Evolutionary conservation across 2,797 vertebrate genomes (phyloP).

Genomic region (Urocyon cinereoargenteus): DNA sequence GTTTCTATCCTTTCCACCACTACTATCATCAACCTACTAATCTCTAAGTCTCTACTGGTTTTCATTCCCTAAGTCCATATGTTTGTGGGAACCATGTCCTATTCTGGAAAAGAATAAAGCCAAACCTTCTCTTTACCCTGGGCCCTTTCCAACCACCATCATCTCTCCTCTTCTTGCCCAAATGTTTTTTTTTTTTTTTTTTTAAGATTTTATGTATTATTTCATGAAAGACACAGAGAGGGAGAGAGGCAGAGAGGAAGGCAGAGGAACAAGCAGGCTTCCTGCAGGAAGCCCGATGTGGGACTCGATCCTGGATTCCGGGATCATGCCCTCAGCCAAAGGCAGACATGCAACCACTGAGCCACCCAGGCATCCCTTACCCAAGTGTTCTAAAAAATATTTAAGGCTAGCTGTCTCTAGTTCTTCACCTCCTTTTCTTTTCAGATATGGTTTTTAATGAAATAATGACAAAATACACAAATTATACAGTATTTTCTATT

Average conservation of each 20-base stretch:
- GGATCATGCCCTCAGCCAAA: too few relatives aligned
- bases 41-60: neutral
- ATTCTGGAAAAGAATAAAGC: constrained; percentile 36
- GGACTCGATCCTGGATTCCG: too few relatives aligned
- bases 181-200: too few relatives aligned
- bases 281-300: too few relatives aligned
- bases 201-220: too few relatives aligned
- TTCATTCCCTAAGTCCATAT: neutral
- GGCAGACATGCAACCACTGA: too few relatives aligned
- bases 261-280: too few relatives aligned
- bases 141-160: neutral
- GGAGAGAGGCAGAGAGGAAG: too few relatives aligned
- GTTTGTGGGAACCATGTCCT: constrained; percentile 26
- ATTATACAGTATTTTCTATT: neutral
- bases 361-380: too few relatives aligned
- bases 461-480: neutral
- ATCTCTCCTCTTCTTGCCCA: neutral
- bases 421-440: neutral
- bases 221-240: too few relatives aligned
- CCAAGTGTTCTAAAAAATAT: neutral
- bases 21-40: neutral
- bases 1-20: neutral
- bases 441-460: neutral
- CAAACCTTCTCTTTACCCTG: neutral
- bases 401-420: neutral